phyloP scores from a whole-genome alignment of 1,140 invertebrate genomes.

The Thalassaphorura encarpata region DNA sequence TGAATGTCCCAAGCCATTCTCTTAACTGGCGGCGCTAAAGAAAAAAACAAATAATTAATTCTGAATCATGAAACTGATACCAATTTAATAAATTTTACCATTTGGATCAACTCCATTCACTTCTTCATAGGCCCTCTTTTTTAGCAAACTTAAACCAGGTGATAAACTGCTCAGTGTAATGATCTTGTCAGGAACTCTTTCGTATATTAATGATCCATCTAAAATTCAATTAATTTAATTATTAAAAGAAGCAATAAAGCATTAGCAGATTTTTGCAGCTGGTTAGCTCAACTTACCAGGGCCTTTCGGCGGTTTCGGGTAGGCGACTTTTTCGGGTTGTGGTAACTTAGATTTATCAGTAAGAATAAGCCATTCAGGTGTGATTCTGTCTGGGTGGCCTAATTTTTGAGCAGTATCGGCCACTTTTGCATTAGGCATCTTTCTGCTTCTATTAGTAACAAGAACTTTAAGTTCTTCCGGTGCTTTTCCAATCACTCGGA shows the following conservation, averaged over 20 bases:
- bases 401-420: constrained; percentile 58
- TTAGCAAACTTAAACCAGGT: constrained; percentile 52
- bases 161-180: constrained; percentile 42
- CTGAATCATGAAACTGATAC: too few relatives aligned
- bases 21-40: constrained; percentile 41
- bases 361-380: constrained; percentile 69
- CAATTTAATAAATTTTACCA: too few relatives aligned
- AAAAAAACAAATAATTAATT: constrained; percentile 12
- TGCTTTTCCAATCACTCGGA: constrained; percentile 50
- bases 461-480: constrained; percentile 49
- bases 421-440: constrained; percentile 27
- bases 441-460: constrained; percentile 25
- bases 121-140: constrained; percentile 70
- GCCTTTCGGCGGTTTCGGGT: constrained; percentile 76
- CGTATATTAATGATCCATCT: constrained; percentile 76
- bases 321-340: constrained; percentile 64
- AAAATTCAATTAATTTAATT: too few relatives aligned
- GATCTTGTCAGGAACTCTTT: constrained; percentile 60
- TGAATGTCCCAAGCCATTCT: constrained; percentile 52
- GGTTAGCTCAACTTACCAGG: constrained; percentile 47
- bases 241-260: not conserved
- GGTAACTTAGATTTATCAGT: constrained; percentile 68
- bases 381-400: constrained; percentile 51
- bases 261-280: not conserved
- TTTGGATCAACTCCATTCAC: constrained; percentile 81